Evolutionary conservation across 2,888 invertebrate species (phyloP).

Genomic region (Andrena camellia): DNA sequence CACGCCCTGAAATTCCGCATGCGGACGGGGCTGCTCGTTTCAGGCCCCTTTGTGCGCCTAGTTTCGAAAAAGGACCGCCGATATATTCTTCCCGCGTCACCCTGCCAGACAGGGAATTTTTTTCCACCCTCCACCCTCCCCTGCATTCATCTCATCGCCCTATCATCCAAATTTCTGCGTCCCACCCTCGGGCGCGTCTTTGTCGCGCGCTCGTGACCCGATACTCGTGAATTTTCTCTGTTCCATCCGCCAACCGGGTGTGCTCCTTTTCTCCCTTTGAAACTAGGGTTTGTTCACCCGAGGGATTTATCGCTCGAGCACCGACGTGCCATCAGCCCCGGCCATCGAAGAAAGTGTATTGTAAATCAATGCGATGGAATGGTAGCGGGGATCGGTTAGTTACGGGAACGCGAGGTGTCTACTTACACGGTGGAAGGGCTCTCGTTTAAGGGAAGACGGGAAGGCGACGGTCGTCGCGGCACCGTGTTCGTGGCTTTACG

Average conservation of each 20-base stretch:
- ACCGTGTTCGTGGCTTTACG: constrained; percentile 18
- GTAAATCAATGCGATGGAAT: no score
- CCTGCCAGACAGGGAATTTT: constrained; percentile 5
- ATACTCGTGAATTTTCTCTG: not conserved
- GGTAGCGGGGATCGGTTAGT: no score
- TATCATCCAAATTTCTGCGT: not conserved
- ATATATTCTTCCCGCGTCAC: constrained; percentile 40
- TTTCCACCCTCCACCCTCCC: not conserved
- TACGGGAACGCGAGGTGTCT: no score
- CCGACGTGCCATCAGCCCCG: not conserved
- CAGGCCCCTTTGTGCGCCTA: constrained; percentile 39
- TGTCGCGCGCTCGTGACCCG: not conserved
- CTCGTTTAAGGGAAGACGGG: constrained; percentile 8
- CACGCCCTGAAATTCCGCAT: constrained; percentile 43
- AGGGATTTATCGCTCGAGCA: not conserved
- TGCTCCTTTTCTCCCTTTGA: not conserved
- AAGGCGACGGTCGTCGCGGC: constrained; percentile 1
- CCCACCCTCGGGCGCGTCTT: not conserved
- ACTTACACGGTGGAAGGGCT: not conserved
- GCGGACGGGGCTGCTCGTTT: constrained; percentile 12
- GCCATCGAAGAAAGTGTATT: not conserved
- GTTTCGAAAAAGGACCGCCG: constrained; percentile 28
- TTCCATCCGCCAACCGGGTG: not conserved
- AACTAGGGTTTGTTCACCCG: not conserved
- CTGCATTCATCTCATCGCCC: not conserved